Evolutionary conservation across 2,888 invertebrate genomes (phyloP), one percentile per base, ranked within the genome.

Genomic region (Mactromeris polynyma): DNA sequence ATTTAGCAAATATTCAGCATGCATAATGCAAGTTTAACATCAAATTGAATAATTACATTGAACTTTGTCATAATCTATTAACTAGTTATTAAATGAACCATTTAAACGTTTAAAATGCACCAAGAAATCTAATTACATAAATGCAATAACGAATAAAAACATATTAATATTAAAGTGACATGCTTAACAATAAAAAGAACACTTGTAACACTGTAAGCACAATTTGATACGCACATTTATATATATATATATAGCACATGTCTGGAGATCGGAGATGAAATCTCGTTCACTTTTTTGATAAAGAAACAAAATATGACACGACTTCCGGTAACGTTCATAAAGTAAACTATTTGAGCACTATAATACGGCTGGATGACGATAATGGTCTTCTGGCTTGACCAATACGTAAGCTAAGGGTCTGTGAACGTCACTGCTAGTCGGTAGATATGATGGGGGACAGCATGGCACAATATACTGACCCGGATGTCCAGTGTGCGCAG

Each of bases 341-440:
- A 46, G 33, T 38, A 83, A 83, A 73, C 26, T 33, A 42, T 80
- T 81, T 83, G 82, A 83, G 79, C 77, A 58, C 94, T 93, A 94
- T 90, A 95, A 93, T 26, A 95, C 94, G 58, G 94, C 86, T 33
- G 95, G 93, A 90, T 95, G 95, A 36, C 96, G 91, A 91, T 96
- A 96, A 92, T 96, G 96, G 79, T 96, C 96, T 88, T 97, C 96
- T 6, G 96, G 96, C 92, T 97, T 97, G 51, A 96, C 96, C 85
- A 97, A 93, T 31, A 96, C 95, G 90, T 97, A 97, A 7, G 96
- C 96, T 31, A 96, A 94, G 0, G 96, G 96, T 84, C 96, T 93
- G 89, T 96, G 95, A 42, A 96, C 93, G 91, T 96, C 96, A 81
- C 94, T 94, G 26, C 94, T 90, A 11, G 96, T 94, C 6, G 94